phyloP scores from a whole-genome alignment of 2,797 vertebrate species.

The Gouania willdenowi region DNA sequence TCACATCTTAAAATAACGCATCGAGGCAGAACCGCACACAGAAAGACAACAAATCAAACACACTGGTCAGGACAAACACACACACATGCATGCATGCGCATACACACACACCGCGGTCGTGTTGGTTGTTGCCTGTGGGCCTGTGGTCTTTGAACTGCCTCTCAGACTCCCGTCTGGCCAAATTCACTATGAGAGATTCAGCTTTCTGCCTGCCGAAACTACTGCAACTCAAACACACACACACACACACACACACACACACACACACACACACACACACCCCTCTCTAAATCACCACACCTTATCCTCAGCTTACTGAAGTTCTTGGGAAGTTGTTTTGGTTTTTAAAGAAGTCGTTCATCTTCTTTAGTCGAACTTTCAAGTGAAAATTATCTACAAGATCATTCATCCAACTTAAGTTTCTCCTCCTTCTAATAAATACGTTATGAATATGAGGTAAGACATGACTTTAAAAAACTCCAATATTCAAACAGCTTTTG shows the following conservation, averaged over 20 bases:
- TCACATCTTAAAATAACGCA: conserved; percentile 11
- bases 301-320: conserved; percentile 24
- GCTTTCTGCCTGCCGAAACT: conserved; percentile 61
- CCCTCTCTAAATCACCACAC: conserved; percentile 19
- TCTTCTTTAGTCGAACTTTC: conserved; percentile 6
- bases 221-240: conserved; percentile 61
- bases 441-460: too few relatives aligned
- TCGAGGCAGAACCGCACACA: conserved; percentile 34
- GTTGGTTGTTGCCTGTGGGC: conserved; percentile 72
- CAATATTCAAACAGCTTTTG: too few relatives aligned
- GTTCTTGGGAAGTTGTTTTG: conserved; percentile 35
- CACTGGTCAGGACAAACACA: conserved; percentile 39
- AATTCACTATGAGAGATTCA: conserved; percentile 70
- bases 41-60: conserved; percentile 39
- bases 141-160: conserved; percentile 74
- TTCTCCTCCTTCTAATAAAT: too few relatives aligned
- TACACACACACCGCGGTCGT: conserved; percentile 35
- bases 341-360: conserved; percentile 18
- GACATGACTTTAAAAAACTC: too few relatives aligned
- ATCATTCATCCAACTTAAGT: background rate
- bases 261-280: conserved; percentile 34
- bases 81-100: conserved; percentile 17
- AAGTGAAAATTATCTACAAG: conserved; percentile 3
- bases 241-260: conserved; percentile 33
- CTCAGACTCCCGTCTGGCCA: conserved; percentile 71